These are phyloP conservation scores for Indri indri DNA, from an alignment of 2,113 vertebrate genomes.

Conservation along the genomic window DNA sequence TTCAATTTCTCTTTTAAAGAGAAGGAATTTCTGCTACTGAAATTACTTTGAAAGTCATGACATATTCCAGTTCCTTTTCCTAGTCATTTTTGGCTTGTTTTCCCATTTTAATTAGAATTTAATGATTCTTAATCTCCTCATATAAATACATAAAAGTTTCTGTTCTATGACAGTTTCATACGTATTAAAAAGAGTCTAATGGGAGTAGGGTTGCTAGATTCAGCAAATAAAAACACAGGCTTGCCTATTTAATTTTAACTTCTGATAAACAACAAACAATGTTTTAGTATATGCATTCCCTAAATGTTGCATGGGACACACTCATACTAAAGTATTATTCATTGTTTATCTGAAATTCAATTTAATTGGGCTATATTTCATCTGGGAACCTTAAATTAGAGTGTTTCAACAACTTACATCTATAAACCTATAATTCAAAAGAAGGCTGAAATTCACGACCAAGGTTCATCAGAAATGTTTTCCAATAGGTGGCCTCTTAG, in stretches of 20 bases:
- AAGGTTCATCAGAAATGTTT: conserved; percentile 57
- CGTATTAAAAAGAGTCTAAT: conserved; percentile 49
- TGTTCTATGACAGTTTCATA: neutral
- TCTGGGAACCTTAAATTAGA: neutral
- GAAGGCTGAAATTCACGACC: conserved; percentile 61
- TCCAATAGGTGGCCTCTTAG: conserved; percentile 59
- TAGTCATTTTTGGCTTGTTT: conserved; percentile 2
- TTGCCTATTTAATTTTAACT: neutral
- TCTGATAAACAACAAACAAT: conserved; percentile 18
- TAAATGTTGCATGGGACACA: neutral
- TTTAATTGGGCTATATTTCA: neutral
- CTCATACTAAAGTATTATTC: neutral
- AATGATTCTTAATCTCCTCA: conserved; percentile 47
- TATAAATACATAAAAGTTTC: conserved; percentile 47
- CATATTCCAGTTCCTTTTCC: conserved; percentile 56
- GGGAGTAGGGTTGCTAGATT: neutral
- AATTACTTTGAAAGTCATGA: conserved; percentile 54
- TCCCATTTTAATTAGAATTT: conserved; percentile 58
- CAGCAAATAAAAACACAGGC: neutral
- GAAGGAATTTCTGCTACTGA: conserved; percentile 54
- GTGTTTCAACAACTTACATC: conserved; percentile 15
- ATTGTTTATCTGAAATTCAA: conserved; percentile 5
- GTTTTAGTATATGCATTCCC: neutral
- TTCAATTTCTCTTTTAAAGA: conserved; percentile 55
- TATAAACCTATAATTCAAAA: conserved; percentile 53